A percentile compares a stretch with the other conserved stretches of the same genome.
phyloP scores from a whole-genome alignment of 2,113 vertebrate species.

The Seriola rivoliana region DNA sequence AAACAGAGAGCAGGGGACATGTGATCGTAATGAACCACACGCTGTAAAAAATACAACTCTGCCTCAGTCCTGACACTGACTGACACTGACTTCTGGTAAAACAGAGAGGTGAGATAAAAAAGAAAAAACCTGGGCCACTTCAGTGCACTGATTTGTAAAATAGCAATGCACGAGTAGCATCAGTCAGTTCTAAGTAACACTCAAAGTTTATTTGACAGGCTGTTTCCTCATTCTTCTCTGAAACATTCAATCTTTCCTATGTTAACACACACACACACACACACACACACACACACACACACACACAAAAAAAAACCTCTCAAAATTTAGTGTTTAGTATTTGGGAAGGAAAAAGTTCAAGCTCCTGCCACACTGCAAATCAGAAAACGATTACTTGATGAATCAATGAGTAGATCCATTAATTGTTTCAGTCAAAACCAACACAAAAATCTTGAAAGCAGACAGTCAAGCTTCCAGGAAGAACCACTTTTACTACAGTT shows the following conservation, averaged over 20 bases:
- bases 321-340: too few relatives aligned
- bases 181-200: too few relatives aligned
- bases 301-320: not conserved
- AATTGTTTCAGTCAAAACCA: too few relatives aligned
- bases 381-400: not conserved
- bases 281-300: not conserved
- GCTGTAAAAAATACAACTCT: slow-evolving; percentile 6
- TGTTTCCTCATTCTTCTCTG: not conserved
- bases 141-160: not conserved
- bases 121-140: not conserved
- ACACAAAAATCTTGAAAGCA: slow-evolving; percentile 5
- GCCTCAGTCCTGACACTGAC: not conserved
- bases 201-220: too few relatives aligned
- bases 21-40: slow-evolving; percentile 15
- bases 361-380: not conserved
- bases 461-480: too few relatives aligned
- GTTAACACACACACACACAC: not conserved
- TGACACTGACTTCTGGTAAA: not conserved
- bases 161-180: not conserved
- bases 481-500: too few relatives aligned
- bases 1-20: slow-evolving; percentile 24
- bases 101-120: not conserved
- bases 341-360: not conserved
- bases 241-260: not conserved
- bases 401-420: not conserved